phyloP scores from a whole-genome alignment of 2,888 invertebrate genomes.

The Hemithea aestivaria region DNA sequence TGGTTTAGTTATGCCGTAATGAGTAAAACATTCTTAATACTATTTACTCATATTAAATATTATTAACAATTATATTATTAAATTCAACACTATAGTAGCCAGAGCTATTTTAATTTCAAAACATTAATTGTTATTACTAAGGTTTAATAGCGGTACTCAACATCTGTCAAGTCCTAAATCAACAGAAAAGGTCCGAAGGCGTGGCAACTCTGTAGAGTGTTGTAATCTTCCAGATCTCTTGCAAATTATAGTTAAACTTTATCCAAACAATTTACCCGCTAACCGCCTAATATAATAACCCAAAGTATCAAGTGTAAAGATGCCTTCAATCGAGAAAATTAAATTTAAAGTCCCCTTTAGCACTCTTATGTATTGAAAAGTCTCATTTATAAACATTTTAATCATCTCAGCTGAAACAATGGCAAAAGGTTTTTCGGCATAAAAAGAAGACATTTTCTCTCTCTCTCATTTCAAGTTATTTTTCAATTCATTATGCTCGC shows the following conservation, averaged over 20 bases:
- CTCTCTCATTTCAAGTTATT: too few species aligned
- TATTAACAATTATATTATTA: too few species aligned
- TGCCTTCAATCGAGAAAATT: too few species aligned
- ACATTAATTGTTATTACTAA: slow-evolving; percentile 27
- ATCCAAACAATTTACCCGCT: slow-evolving; percentile 52
- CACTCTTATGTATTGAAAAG: too few species aligned
- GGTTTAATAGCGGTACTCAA: slow-evolving; percentile 43
- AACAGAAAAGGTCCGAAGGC: slow-evolving; percentile 54
- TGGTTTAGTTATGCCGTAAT: not conserved
- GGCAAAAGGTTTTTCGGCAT: too few species aligned
- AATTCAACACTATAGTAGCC: too few species aligned
- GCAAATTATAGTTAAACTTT: slow-evolving; percentile 69
- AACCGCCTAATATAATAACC: slow-evolving; percentile 12
- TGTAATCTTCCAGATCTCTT: slow-evolving; percentile 69
- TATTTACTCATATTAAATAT: too few species aligned
- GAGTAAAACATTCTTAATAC: not conserved
- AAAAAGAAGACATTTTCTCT: too few species aligned
- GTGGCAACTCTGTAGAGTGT: slow-evolving; percentile 53
- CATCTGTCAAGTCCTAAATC: slow-evolving; percentile 68
- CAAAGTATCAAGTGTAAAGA: not conserved
- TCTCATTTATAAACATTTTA: too few species aligned
- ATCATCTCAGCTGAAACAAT: too few species aligned
- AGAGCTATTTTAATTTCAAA: slow-evolving; percentile 11
- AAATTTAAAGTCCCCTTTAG: too few species aligned
- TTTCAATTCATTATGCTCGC: not conserved